Evolutionary conservation across 2,888 invertebrate species (phyloP), one percentile per base, ranked within the genome.

Genomic region (Lasioglossum lativentre): DNA sequence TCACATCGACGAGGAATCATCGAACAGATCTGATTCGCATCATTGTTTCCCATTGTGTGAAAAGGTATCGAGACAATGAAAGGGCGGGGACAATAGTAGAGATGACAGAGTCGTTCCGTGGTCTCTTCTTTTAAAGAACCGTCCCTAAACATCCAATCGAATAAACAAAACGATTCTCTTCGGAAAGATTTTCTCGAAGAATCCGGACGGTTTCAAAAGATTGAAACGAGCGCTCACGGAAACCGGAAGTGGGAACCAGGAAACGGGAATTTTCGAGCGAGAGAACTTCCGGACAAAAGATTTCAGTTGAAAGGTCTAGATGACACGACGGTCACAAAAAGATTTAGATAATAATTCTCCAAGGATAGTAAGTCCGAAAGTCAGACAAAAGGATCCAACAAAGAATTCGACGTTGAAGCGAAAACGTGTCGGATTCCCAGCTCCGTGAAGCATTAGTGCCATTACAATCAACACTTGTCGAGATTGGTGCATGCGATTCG

Each of bases 221-320:
- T 45, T 23, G 42, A 23, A 42, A 42, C 38, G 59, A 71, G 42
- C 56, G 4, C 14, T 27, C 78, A 40, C 47, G 79, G 75, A 83
- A 72, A 78, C 34, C 68, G 75, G 78, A 86, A 83, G 76, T 78
- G 19, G 56, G 34, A 2, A 40, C 68, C 74, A 42, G 71, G 66
- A 79, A 79, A 81, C 77, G 52, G 83, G 81, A 80, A 80, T 82
- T 34, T 78, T 85, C 75, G 85, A 82, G 78, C 82, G 75, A 85
- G 80, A 78, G 77, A 38, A 79, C 68, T 84, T 52, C 34, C 59
- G 12, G 34, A 68, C 63, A 30, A 30, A 63, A 63, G 4, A 63
- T 63, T 16, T 23, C 10, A 52, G 52, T 52, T 10, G 23, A n/a
- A 45, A 34, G 34, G 23, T 19, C 8, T 38, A 2, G 59, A 27